These are phyloP conservation scores for Malaclemys terrapin DNA, from an alignment of 2,113 vertebrate genomes.

Conservation along the genomic window DNA sequence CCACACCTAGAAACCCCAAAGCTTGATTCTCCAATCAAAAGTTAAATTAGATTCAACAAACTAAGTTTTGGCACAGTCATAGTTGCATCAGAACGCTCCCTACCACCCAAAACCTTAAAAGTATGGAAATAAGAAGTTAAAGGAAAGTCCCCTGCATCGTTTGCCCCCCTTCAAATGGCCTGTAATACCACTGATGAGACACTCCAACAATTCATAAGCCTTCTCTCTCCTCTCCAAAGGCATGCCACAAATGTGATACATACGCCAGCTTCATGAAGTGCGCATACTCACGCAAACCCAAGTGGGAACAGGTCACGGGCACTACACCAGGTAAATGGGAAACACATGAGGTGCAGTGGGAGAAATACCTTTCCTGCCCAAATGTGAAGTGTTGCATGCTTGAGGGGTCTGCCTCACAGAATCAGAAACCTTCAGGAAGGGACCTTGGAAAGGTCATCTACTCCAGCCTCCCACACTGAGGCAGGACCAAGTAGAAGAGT, in stretches of 20 bases:
- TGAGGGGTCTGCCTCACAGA: no score
- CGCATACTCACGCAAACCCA: background rate
- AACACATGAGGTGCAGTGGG: background rate
- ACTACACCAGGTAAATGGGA: fast-evolving
- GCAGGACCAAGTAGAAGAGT: no score
- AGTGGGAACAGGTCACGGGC: fast-evolving
- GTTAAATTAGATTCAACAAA: background rate
- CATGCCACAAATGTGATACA: fast-evolving
- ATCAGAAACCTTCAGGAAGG: no score
- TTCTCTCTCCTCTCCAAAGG: background rate
- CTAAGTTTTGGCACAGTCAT: background rate
- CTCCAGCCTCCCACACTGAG: no score
- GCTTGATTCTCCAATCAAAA: background rate
- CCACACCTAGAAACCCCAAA: background rate
- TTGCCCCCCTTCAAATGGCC: background rate
- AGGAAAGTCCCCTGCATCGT: background rate
- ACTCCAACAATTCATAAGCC: background rate
- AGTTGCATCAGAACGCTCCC: background rate
- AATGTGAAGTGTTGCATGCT: no score
- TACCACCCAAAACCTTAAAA: background rate
- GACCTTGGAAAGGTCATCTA: no score
- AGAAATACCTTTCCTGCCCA: no score
- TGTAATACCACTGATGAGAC: background rate
- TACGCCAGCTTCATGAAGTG: background rate
- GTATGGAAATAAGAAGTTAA: background rate